phyloP scores from a whole-genome alignment of 2,888 invertebrate species.

The Steromphala cineraria region DNA sequence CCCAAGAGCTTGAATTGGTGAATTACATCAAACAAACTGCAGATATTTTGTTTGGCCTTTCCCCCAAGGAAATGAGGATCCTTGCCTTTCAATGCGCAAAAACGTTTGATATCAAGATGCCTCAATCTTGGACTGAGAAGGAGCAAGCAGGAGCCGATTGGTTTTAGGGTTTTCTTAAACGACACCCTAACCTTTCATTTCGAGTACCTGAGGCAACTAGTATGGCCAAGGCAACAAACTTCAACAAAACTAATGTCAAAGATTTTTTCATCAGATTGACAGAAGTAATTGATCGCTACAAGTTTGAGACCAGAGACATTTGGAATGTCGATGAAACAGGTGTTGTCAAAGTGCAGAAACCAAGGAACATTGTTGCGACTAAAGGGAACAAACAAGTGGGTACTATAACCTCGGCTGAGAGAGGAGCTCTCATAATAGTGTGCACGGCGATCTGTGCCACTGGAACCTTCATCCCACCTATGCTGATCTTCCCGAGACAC shows the following conservation, averaged over 20 bases:
- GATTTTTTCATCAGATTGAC: constrained; percentile 35
- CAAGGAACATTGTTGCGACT: constrained; percentile 24
- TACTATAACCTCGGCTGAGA: constrained; percentile 32
- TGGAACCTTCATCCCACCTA: constrained; percentile 32
- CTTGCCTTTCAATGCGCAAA: constrained; percentile 31
- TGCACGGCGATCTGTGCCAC: background rate
- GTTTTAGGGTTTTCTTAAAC: constrained; percentile 32
- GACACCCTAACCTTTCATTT: constrained; percentile 30
- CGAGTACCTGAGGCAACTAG: constrained; percentile 34
- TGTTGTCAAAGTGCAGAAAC: constrained; percentile 42
- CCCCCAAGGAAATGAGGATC: constrained; percentile 17
- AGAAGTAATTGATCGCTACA: constrained; percentile 32
- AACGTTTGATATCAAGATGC: background rate
- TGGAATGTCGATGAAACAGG: constrained; percentile 44
- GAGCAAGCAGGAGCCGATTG: constrained; percentile 27
- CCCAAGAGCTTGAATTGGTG: constrained; percentile 8
- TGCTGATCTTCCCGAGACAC: constrained; percentile 35
- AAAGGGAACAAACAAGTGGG: constrained; percentile 38
- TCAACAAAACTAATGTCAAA: constrained; percentile 35
- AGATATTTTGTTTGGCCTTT: constrained; percentile 26
- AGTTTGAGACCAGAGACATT: constrained; percentile 26
- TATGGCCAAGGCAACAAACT: constrained; percentile 37
- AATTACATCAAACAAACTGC: constrained; percentile 24
- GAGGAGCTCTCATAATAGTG: constrained; percentile 25
- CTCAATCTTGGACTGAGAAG: constrained; percentile 24